phyloP scores from a whole-genome alignment of 2,888 invertebrate genomes.

The Onchidella celtica region DNA sequence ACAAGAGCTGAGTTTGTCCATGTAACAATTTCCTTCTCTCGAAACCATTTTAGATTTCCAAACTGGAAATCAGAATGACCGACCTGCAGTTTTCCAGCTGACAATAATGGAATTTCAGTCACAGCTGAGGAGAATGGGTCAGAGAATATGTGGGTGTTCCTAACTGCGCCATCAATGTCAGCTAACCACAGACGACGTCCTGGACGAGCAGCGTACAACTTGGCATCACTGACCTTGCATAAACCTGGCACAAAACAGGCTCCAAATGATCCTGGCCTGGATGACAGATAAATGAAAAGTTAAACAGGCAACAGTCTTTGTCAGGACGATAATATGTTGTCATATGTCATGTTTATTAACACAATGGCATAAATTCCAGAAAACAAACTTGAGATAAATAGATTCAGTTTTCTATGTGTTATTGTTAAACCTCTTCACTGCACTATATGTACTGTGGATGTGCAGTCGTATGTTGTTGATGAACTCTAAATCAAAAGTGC shows the following conservation, averaged over 20 bases:
- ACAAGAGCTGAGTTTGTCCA: conserved; percentile 87
- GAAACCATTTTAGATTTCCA: conserved; percentile 85
- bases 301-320: too few relatives aligned
- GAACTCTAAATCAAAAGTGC: too few relatives aligned
- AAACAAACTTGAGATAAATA: too few relatives aligned
- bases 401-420: too few relatives aligned
- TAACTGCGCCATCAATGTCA: conserved; percentile 88
- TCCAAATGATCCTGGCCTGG: conserved; percentile 86
- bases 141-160: conserved; percentile 91
- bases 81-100: conserved; percentile 41
- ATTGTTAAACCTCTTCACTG: too few relatives aligned
- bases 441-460: too few relatives aligned
- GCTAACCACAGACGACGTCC: conserved; percentile 93
- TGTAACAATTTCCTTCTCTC: conserved; percentile 87
- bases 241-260: conserved; percentile 83
- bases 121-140: conserved; percentile 76
- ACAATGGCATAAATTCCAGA: too few relatives aligned
- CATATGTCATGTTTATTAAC: too few relatives aligned
- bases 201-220: conserved; percentile 89
- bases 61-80: conserved; percentile 82
- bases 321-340: too few relatives aligned
- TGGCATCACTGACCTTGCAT: conserved; percentile 81
- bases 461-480: too few relatives aligned
- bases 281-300: background rate
- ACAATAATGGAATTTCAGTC: conserved; percentile 44